These are phyloP conservation scores for Squalus acanthias DNA, from an alignment of 2,797 vertebrate species.

Conservation along the genomic window DNA sequence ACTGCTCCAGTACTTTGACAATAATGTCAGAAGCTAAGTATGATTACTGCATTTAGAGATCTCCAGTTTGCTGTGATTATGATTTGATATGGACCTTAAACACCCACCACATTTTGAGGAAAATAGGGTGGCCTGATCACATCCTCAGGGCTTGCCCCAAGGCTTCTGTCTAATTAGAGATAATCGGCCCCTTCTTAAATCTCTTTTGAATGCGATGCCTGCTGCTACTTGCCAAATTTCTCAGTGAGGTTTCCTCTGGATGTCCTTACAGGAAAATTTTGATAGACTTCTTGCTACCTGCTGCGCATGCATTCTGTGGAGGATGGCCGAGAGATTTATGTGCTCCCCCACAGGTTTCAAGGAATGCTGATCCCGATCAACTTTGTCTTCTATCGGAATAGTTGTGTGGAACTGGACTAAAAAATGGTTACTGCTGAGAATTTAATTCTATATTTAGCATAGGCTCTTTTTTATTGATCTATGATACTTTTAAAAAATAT, in stretches of 20 bases:
- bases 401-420: background rate
- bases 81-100: background rate
- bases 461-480: background rate
- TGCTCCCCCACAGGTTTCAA: constrained; percentile 55
- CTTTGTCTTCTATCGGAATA: constrained; percentile 40
- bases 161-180: background rate
- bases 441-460: background rate
- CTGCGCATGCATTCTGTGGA: background rate
- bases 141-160: background rate
- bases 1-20: background rate
- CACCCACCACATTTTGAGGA: background rate
- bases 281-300: background rate
- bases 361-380: constrained; percentile 75
- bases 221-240: background rate
- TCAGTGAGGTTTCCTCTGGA: background rate
- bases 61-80: background rate
- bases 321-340: background rate
- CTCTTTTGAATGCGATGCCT: background rate
- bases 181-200: background rate
- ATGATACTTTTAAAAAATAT: background rate
- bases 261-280: background rate
- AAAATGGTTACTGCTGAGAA: background rate
- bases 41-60: background rate
- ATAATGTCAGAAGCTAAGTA: background rate
- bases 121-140: background rate